Conservation (phyloP, 2,888 invertebrate species). For the Ochlodes sylvanus region DNA sequence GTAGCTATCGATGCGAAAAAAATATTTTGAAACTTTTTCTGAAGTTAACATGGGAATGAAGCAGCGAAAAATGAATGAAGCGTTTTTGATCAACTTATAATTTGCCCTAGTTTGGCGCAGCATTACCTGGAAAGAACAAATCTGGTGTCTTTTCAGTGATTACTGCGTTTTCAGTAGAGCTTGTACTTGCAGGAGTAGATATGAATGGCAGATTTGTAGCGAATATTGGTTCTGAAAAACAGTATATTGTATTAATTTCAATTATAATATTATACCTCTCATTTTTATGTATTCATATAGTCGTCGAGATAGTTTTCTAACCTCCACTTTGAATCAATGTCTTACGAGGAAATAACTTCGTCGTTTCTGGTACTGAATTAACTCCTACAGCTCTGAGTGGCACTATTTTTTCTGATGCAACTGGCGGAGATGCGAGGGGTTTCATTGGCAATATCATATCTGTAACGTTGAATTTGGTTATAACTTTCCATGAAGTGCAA, state of each 20-base stretch:
- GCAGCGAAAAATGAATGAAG: no score
- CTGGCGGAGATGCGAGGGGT: neutral
- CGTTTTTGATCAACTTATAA: no score
- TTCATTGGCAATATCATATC: slow-evolving; percentile 38
- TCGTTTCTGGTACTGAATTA: neutral
- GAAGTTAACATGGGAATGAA: no score
- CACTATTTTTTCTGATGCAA: neutral
- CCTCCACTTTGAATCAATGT: neutral
- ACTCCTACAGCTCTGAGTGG: neutral
- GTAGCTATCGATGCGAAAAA: no score
- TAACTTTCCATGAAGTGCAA: no score
- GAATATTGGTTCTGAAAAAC: slow-evolving; percentile 1
- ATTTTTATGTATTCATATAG: no score
- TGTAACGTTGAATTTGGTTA: slow-evolving; percentile 11
- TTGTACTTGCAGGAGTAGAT: neutral
- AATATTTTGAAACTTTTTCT: no score
- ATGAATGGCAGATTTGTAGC: neutral
- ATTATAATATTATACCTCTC: no score
- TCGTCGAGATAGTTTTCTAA: neutral
- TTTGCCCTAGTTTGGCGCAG: no score
- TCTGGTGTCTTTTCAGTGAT: slow-evolving; percentile 1
- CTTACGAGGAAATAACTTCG: neutral
- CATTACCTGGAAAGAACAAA: slow-evolving; percentile 51
- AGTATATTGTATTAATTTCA: neutral
- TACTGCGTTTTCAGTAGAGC: neutral